Evolutionary conservation across 1,140 invertebrate species (phyloP).

Genomic region (Zaprionus africanus): DNA sequence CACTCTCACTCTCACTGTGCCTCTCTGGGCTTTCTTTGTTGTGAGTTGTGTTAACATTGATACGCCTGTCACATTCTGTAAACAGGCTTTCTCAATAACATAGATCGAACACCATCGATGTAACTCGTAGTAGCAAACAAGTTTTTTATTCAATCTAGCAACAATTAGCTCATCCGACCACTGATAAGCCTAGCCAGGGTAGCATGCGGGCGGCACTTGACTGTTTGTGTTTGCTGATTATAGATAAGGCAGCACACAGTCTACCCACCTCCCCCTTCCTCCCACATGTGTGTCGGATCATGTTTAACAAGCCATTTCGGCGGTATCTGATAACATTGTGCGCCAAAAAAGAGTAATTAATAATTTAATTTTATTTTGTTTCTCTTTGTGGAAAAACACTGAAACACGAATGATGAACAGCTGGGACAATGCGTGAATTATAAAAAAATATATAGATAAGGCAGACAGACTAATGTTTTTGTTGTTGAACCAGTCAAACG

Average conservation of each 20-base stretch:
- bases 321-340: slow-evolving; percentile 30
- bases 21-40: slow-evolving; percentile 4
- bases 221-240: slow-evolving; percentile 52
- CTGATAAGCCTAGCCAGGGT: slow-evolving; percentile 34
- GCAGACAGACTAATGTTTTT: slow-evolving; percentile 22
- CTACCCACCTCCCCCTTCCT: background rate
- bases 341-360: slow-evolving; percentile 4
- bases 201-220: slow-evolving; percentile 42
- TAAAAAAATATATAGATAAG: background rate
- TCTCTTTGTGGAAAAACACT: slow-evolving; percentile 36
- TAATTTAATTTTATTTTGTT: slow-evolving; percentile 16
- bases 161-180: slow-evolving; percentile 19
- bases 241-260: slow-evolving; percentile 48
- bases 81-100: slow-evolving; percentile 4
- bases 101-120: slow-evolving; percentile 7
- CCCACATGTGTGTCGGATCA: slow-evolving; percentile 31
- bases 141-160: background rate
- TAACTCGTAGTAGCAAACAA: background rate
- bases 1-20: background rate
- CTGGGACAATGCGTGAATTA: slow-evolving; percentile 13
- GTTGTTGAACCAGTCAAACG: slow-evolving; percentile 12
- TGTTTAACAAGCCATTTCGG: slow-evolving; percentile 35
- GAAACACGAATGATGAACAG: slow-evolving; percentile 23
- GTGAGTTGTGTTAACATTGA: slow-evolving; percentile 1
- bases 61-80: slow-evolving; percentile 9